Percentiles rank a stretch among this genome's conserved stretches.
These are phyloP conservation scores for Epistrophella euchroma DNA, from an alignment of 2,888 invertebrate genomes.

Conservation along the genomic window DNA sequence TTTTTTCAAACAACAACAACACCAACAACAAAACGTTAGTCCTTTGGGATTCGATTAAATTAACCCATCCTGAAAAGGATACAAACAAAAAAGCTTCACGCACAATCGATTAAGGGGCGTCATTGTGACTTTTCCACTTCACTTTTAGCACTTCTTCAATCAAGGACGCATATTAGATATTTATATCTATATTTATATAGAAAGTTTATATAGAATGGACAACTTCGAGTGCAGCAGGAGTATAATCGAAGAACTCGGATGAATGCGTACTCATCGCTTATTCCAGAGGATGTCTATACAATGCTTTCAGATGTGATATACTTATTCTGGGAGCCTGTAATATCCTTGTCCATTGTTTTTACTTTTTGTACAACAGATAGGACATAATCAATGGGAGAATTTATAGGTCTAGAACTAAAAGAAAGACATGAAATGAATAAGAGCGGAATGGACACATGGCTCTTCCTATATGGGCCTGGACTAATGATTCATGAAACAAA, in stretches of 20 bases:
- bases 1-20: conserved; percentile 6
- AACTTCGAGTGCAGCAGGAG: conserved; percentile 4
- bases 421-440: conserved; percentile 1
- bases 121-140: not conserved
- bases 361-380: not conserved
- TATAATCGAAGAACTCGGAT: conserved; percentile 21
- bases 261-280: conserved; percentile 16
- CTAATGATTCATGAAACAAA: conserved; percentile 12
- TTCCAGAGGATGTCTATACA: not conserved
- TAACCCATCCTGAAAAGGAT: conserved; percentile 4
- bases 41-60: conserved; percentile 26
- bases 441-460: not conserved
- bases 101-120: not conserved
- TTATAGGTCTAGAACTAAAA: conserved; percentile 10
- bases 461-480: not conserved
- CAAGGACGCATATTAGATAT: conserved; percentile 3
- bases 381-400: conserved; percentile 11
- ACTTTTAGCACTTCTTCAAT: conserved; percentile 20
- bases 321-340: not conserved
- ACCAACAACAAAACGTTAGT: not conserved
- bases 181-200: not conserved
- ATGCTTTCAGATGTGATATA: not conserved
- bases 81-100: not conserved
- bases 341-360: conserved; percentile 4
- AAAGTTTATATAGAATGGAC: not conserved